A percentile compares a stretch with the other conserved stretches of the same genome.
phyloP scores from a whole-genome alignment of 2,113 vertebrate species.

The Microcebus ravelobensis region DNA sequence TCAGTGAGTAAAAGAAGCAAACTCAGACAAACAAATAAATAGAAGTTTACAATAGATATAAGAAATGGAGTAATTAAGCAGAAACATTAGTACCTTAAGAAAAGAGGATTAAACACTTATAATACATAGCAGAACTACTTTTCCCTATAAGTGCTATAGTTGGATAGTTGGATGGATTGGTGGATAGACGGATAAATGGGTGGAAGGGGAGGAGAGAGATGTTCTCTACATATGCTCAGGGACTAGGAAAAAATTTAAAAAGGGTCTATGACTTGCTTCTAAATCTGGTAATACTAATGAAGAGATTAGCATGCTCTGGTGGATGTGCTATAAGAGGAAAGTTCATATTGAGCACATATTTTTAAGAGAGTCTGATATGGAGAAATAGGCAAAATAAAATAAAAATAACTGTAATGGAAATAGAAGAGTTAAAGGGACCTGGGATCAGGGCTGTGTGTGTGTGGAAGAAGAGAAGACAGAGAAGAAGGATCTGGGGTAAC shows the following conservation, averaged over 20 bases:
- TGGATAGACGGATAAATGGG: not conserved
- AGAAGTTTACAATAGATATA: not conserved
- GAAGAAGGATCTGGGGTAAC: not conserved
- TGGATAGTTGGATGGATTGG: not conserved
- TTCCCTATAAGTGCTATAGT: not conserved
- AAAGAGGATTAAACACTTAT: constrained; percentile 13
- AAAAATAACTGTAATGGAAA: not conserved
- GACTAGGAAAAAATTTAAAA: not conserved
- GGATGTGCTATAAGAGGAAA: not conserved
- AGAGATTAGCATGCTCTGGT: not conserved
- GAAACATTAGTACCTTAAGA: constrained; percentile 33
- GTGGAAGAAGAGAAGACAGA: not conserved
- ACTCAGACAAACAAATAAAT: constrained; percentile 31
- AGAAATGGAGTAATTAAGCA: not conserved
- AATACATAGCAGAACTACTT: not conserved
- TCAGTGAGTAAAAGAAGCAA: not conserved
- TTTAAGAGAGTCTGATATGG: not conserved
- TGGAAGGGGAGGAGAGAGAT: not conserved
- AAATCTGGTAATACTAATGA: not conserved
- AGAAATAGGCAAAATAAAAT: constrained; percentile 30
- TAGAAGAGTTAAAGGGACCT: not conserved
- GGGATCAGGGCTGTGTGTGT: not conserved
- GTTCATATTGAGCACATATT: not conserved
- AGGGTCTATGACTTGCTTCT: not conserved
- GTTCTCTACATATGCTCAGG: not conserved